Base-by-base conservation (phyloP, 2,113 vertebrate genomes). In the Leptocoma aspasia region DNA sequence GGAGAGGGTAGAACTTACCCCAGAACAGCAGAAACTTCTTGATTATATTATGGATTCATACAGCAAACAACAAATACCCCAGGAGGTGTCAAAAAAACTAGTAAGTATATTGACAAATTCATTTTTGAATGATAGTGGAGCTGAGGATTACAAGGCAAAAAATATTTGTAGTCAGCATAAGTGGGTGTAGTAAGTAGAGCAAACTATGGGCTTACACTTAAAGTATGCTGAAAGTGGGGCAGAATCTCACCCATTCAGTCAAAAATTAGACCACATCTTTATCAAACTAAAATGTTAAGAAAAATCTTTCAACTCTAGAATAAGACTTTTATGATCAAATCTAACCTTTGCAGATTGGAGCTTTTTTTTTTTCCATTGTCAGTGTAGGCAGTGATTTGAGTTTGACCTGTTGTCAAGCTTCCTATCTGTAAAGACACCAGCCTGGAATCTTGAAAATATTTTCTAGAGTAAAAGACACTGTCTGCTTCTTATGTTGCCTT, bases 61-160 rank as follows among this genome's bases (percentile, higher is more conserved):
- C 70, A 98, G 97, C 92, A 99, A 98, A 96, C 99, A 99, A 94
- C 98, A 98, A 85, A 98, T 99, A 96, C 99, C 99, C 92, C 99
- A 98, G 82, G 99, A 99, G 57, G 97, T 99, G 94, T 98, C 99
- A 77, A 99, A 99, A 98, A 99, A 99, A 96, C 98, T 99, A 95
- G 99, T 99, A 98, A 39, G 97, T 98, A 92, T 28, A 9, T 41
- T 56, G n/a, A 87, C 33, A 7, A 86, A 68, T 47, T 73, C 0
- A 28, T 64, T 90, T 54, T 64, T 68, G 35, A 81, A 59, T 1
- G 56, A 49, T 77, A 60, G 56, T 13, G 30, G 64, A 65, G 37
- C 33, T 81, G 42, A 89, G 47, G 27, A 42, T 73, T 90, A 47
- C 20, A 57, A 1, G 4, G 50, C 57, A 86, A 31, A 72, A 95